Conservation (phyloP, 2,113 vertebrate genomes). For the Amia ocellicauda region DNA sequence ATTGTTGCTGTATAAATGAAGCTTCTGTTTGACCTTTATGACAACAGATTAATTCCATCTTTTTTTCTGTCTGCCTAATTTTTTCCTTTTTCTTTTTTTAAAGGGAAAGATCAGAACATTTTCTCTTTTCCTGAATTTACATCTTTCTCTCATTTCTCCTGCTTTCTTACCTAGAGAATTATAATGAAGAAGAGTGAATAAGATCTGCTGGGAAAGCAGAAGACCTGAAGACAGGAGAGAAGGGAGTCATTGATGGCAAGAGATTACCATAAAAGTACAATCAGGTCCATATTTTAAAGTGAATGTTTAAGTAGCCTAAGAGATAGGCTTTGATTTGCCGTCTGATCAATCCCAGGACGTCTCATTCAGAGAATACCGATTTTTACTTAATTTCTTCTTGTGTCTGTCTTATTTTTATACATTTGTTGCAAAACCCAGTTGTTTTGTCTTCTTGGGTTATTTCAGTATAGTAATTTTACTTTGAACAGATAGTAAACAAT, state of each 20-base stretch:
- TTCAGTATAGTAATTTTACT: slow-evolving; percentile 56
- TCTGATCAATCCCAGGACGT: slow-evolving; percentile 96
- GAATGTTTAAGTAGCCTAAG: slow-evolving; percentile 99
- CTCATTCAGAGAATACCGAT: slow-evolving; percentile 97
- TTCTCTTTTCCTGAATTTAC: slow-evolving; percentile 89
- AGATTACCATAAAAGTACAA: slow-evolving; percentile 99
- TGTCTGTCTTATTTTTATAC: slow-evolving; percentile 63
- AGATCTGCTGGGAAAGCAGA: slow-evolving; percentile 88
- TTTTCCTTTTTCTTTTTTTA: slow-evolving; percentile 35
- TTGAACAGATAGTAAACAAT: slow-evolving; percentile 47
- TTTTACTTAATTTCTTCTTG: slow-evolving; percentile 61
- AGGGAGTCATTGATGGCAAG: slow-evolving; percentile 92
- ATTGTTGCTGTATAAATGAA: not conserved
- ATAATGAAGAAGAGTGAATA: slow-evolving; percentile 91
- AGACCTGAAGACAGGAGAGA: slow-evolving; percentile 94
- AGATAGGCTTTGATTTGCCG: slow-evolving; percentile 97
- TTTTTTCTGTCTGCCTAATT: not conserved
- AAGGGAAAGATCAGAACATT: slow-evolving; percentile 83
- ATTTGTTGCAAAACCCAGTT: slow-evolving; percentile 71
- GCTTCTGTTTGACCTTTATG: not conserved
- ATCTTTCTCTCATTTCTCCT: slow-evolving; percentile 90
- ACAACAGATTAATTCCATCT: not conserved
- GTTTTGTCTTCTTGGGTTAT: slow-evolving; percentile 66
- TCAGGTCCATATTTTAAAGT: slow-evolving; percentile 99
- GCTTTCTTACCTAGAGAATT: slow-evolving; percentile 95